phyloP scores from a whole-genome alignment of 1,140 invertebrate genomes.

The Ceratosolen fusciceps region DNA sequence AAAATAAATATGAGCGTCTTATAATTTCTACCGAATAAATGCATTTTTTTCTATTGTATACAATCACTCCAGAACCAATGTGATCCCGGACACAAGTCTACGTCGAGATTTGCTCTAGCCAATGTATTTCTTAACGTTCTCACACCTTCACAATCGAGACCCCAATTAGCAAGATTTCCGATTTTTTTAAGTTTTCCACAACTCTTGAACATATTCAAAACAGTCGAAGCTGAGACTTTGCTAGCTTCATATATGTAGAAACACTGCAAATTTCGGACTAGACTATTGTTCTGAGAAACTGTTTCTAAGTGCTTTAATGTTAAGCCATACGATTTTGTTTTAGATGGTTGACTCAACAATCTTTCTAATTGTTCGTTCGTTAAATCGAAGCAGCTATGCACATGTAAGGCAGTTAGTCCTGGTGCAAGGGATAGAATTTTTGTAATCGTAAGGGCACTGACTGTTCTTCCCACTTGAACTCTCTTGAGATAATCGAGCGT shows the following conservation, averaged over 20 bases:
- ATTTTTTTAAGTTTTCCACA: conserved; percentile 65
- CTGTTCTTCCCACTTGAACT: conserved; percentile 66
- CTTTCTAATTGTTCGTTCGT: conserved; percentile 63
- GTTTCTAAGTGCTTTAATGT: neutral
- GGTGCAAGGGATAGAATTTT: conserved; percentile 66
- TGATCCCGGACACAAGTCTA: conserved; percentile 67
- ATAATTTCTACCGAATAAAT: no score
- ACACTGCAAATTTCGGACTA: conserved; percentile 66
- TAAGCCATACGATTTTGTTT: conserved; percentile 23
- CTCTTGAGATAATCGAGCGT: conserved; percentile 59
- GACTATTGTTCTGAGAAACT: conserved; percentile 51
- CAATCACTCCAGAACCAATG: conserved; percentile 72
- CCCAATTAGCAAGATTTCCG: conserved; percentile 71
- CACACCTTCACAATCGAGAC: conserved; percentile 66
- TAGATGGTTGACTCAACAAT: conserved; percentile 45
- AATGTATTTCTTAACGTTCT: conserved; percentile 61
- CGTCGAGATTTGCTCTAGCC: conserved; percentile 64
- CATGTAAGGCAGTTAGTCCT: conserved; percentile 63
- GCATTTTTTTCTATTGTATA: conserved; percentile 64
- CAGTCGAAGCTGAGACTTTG: conserved; percentile 62
- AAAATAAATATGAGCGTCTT: no score
- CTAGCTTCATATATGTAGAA: conserved; percentile 71
- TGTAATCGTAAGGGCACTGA: conserved; percentile 61
- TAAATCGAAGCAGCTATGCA: conserved; percentile 69
- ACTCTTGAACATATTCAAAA: conserved; percentile 63